Conservation (phyloP, 2,113 vertebrate species). For the Bos indicus region DNA sequence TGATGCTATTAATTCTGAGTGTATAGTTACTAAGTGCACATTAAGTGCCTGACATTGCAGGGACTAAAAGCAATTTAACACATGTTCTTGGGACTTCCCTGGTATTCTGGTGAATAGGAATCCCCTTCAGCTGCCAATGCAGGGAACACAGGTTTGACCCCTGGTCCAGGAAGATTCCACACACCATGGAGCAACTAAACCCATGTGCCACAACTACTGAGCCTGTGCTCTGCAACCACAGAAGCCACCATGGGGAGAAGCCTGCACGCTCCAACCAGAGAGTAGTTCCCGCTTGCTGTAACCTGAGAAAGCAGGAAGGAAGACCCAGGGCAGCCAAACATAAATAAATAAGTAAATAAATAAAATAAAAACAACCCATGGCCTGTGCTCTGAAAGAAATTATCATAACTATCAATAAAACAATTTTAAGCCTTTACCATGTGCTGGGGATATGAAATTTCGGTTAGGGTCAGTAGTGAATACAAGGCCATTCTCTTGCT, state of each 20-base stretch:
- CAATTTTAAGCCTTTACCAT: neutral
- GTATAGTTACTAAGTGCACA: neutral
- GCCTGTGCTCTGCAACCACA: neutral
- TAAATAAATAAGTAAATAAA: neutral
- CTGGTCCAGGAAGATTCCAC: neutral
- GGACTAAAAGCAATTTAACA: neutral
- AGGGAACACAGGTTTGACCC: neutral
- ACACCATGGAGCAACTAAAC: neutral
- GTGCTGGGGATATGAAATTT: neutral
- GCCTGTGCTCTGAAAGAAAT: neutral
- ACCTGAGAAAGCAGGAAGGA: neutral
- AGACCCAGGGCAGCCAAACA: neutral
- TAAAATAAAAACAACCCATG: neutral
- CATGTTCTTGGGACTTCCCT: neutral
- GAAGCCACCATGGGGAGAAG: neutral
- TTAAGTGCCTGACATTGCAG: neutral
- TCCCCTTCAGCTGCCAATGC: neutral
- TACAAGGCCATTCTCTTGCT: neutral
- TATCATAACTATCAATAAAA: neutral
- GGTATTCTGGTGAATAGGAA: neutral
- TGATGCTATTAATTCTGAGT: neutral
- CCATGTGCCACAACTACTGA: neutral
- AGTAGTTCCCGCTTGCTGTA: neutral
- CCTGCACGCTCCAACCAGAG: fast-evolving
- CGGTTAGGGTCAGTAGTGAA: neutral